Base-by-base conservation (phyloP, 2,888 invertebrate species). In the Eugnorisma glareosa region DNA sequence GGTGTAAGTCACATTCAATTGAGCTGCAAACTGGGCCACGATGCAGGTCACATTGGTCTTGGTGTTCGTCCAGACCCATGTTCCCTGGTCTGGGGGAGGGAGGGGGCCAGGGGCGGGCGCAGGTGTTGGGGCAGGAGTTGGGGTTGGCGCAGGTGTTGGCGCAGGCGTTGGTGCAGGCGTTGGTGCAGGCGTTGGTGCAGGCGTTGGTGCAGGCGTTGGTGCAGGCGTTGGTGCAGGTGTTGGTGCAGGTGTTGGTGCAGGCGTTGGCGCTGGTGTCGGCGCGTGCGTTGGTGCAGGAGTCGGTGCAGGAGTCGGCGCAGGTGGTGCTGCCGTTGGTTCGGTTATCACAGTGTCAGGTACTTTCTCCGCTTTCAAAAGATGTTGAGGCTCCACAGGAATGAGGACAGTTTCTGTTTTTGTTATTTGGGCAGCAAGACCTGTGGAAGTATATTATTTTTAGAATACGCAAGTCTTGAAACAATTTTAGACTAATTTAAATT, bases 21-120 rank as follows among this genome's bases (percentile, higher is more conserved):
- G 97, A 10, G 97, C 97, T 0, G 98, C 97, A 96, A 98, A 97
- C 93, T 97, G 95, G 13, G 97, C 93, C 69, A 98, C 90, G 43
- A 98, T 97, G 89, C 98, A 98, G 11, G 97, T 97, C 0, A 95
- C 91, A 88, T 97, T 97, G 48, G 54, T 86, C 48, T 83, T 89
- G 21, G 83, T 73, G 63, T 96, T 93, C 0, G 86, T 85, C 77
- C 81, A 93, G 0, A 76, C 64, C 96, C 96, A 96, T 15, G 82
- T 90, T 67, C 95, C 95, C 81, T 92, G 93, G 18, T 93, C 90
- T 2, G 96, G 94, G 0, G 94, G 79, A 1, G 94, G 93, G 0
- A 92, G 64, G 0, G 94, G 94, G 0, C 81, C 88, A 0, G 94
- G 91, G 0, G 91, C 78, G 1, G 93, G 88, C 18, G 92, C 69